Conservation (phyloP, 2,113 vertebrate genomes). For the Cyrtonyx montezumae region DNA sequence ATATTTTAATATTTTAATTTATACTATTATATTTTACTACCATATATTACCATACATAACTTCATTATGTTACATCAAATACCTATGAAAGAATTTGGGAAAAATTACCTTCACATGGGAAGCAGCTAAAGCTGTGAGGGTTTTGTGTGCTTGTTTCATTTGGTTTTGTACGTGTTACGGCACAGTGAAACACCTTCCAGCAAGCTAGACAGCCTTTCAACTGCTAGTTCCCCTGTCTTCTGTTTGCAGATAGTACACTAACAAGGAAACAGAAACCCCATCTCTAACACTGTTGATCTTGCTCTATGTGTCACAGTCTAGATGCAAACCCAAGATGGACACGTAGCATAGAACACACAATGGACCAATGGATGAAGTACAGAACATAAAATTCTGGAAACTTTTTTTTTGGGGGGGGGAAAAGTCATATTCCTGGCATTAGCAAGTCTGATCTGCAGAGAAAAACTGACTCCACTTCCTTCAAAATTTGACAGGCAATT, state of each 20-base stretch:
- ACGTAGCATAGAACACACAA: not conserved
- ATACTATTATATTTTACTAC: too few species aligned
- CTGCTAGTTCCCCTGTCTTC: not conserved
- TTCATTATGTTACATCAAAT: not conserved
- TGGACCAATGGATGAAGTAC: not conserved
- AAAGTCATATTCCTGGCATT: not conserved
- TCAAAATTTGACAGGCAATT: not conserved
- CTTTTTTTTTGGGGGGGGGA: not conserved
- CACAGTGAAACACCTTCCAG: not conserved
- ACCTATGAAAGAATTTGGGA: not conserved
- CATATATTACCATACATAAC: not conserved
- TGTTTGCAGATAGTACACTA: not conserved
- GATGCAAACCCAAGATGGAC: not conserved
- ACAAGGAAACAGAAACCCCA: not conserved
- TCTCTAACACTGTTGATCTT: not conserved
- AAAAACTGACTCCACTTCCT: not conserved
- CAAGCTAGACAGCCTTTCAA: not conserved
- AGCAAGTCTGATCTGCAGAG: not conserved
- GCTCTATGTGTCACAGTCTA: not conserved
- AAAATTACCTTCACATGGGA: not conserved
- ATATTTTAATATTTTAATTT: too few species aligned
- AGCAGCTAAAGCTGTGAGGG: not conserved
- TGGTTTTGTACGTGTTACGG: not conserved
- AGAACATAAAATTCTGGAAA: not conserved
- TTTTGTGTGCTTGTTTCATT: not conserved